Conservation (phyloP, 2,888 invertebrate species). For the Cantharis lateralis region DNA sequence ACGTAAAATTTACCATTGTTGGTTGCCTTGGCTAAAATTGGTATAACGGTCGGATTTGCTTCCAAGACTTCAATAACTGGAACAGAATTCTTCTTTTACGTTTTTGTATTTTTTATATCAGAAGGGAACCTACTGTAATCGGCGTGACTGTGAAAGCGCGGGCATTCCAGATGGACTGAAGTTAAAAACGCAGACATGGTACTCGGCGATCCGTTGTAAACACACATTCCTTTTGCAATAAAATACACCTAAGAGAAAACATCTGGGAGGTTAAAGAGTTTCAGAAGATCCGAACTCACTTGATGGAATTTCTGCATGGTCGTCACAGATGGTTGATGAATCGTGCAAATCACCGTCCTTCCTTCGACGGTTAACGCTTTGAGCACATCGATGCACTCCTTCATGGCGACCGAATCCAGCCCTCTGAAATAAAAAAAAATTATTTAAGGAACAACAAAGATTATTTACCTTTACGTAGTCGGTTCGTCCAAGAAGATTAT, state of each 20-base stretch:
- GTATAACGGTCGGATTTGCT: neutral
- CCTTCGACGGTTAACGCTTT: constrained; percentile 73
- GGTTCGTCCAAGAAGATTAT: constrained; percentile 83
- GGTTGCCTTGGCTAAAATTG: neutral
- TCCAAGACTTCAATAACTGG: neutral
- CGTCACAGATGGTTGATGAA: constrained; percentile 80
- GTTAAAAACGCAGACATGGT: constrained; percentile 71
- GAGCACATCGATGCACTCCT: constrained; percentile 71
- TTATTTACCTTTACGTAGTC: constrained; percentile 65
- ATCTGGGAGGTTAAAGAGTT: neutral
- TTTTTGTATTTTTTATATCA: too few relatives aligned
- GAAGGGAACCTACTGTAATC: constrained; percentile 61
- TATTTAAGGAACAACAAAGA: constrained; percentile 21
- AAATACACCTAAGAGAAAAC: constrained; percentile 50
- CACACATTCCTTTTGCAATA: constrained; percentile 65
- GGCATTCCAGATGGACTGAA: constrained; percentile 69
- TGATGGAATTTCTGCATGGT: constrained; percentile 76
- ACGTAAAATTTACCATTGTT: neutral
- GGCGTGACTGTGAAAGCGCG: constrained; percentile 78
- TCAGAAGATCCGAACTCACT: constrained; percentile 19
- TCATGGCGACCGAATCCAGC: constrained; percentile 74
- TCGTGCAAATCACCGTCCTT: constrained; percentile 77
- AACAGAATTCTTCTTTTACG: neutral
- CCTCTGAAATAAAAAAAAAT: constrained; percentile 57
- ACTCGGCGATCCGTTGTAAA: constrained; percentile 70